These are phyloP conservation scores for Fulica atra DNA, from an alignment of 2,113 vertebrate species.

Conservation along the genomic window DNA sequence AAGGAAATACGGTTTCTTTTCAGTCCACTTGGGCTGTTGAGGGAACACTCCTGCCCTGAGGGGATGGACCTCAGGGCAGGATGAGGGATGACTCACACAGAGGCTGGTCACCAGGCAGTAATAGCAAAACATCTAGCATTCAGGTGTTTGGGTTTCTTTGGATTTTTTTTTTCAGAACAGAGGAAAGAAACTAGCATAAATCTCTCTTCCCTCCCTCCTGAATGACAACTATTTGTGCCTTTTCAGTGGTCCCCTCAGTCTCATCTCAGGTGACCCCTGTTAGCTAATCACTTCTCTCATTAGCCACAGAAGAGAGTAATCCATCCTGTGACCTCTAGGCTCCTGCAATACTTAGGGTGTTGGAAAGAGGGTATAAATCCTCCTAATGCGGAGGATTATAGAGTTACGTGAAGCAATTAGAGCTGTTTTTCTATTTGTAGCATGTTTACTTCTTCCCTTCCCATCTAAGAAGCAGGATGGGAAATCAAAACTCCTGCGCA, in stretches of 20 bases:
- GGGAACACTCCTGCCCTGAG: not conserved
- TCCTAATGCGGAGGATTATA: constrained; percentile 20
- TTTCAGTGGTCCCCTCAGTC: not conserved
- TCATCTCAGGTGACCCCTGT: not conserved
- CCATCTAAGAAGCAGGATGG: not conserved
- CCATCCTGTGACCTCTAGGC: not conserved
- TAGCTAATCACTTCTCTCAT: constrained; percentile 34
- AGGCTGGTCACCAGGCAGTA: not conserved
- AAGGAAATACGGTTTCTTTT: not conserved
- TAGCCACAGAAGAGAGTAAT: constrained; percentile 1
- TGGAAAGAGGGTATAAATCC: not conserved
- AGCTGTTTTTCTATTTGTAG: not conserved
- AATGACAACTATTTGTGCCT: not conserved
- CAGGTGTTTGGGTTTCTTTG: not conserved
- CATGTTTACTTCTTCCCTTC: not conserved
- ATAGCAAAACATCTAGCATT: not conserved
- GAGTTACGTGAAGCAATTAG: not conserved
- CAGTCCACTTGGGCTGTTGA: not conserved
- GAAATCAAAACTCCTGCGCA: not conserved
- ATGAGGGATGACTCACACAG: not conserved
- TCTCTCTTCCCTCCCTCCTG: accelerated
- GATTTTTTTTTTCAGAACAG: not conserved
- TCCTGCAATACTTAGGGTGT: not conserved
- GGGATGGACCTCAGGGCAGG: not conserved
- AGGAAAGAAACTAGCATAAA: not conserved